These are phyloP conservation scores for Florisuga fusca DNA, from an alignment of 2,797 vertebrate genomes.

Conservation along the genomic window DNA sequence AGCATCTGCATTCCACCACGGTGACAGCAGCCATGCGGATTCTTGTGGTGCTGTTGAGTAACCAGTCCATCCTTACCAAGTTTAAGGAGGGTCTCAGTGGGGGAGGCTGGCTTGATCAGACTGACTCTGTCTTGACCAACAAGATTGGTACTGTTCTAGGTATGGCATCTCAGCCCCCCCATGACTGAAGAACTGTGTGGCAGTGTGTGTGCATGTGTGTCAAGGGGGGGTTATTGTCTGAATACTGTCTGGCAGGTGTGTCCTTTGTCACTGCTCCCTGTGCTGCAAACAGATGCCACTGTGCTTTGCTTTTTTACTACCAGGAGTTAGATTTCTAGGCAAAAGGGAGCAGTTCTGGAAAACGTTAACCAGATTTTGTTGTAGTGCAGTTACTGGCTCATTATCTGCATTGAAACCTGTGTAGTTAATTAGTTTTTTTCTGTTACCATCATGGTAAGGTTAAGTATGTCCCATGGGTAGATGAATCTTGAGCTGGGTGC, in stretches of 20 bases:
- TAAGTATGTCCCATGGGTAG: neutral
- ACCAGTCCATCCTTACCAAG: slow-evolving; percentile 90
- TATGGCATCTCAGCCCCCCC: slow-evolving; percentile 65
- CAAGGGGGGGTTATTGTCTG: neutral
- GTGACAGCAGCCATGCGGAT: slow-evolving; percentile 95
- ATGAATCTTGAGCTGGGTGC: neutral
- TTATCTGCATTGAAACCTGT: neutral
- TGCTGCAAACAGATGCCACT: neutral
- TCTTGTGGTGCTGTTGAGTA: slow-evolving; percentile 93
- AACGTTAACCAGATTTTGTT: neutral
- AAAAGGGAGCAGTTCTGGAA: neutral
- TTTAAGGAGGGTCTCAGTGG: slow-evolving; percentile 96
- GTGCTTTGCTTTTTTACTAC: neutral
- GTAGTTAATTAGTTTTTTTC: neutral
- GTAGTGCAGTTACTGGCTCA: neutral
- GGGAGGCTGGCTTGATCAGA: slow-evolving; percentile 98
- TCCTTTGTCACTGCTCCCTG: neutral
- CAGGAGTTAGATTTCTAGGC: neutral
- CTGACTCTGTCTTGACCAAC: slow-evolving; percentile 95
- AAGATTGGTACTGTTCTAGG: slow-evolving; percentile 98
- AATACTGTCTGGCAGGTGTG: neutral
- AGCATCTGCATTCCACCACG: slow-evolving; percentile 93
- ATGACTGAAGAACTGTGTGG: rapidly evolving
- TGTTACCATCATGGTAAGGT: neutral
- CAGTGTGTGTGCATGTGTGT: rapidly evolving